Evolutionary conservation across 2,888 invertebrate genomes (phyloP).

Genomic region (Acanthococcus lagerstroemiae): DNA sequence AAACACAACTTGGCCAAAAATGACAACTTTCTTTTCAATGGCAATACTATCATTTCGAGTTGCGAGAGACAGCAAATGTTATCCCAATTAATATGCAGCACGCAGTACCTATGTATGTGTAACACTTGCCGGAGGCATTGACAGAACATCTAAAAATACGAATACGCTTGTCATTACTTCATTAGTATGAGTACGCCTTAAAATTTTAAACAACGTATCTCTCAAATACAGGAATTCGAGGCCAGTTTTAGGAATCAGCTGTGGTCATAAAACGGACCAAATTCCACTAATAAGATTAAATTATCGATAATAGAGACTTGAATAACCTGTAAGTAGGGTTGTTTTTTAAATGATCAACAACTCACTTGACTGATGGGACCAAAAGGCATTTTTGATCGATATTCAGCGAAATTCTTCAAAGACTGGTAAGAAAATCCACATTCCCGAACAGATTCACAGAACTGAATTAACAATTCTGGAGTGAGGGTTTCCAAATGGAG

Average conservation of each 20-base stretch:
- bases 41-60: not conserved
- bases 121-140: slow-evolving; percentile 6
- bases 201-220: too few species aligned
- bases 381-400: not conserved
- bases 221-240: too few species aligned
- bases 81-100: slow-evolving; percentile 8
- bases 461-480: slow-evolving; percentile 11
- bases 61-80: not conserved
- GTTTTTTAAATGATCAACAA: too few species aligned
- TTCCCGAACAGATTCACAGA: not conserved
- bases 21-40: not conserved
- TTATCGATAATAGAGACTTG: too few species aligned
- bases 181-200: too few species aligned
- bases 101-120: slow-evolving; percentile 1
- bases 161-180: too few species aligned
- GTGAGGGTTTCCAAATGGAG: slow-evolving; percentile 15
- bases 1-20: slow-evolving; percentile 4
- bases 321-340: too few species aligned
- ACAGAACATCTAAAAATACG: slow-evolving; percentile 4
- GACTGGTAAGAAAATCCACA: slow-evolving; percentile 4
- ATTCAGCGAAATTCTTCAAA: slow-evolving; percentile 12
- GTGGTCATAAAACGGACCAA: too few species aligned
- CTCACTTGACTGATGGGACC: slow-evolving; percentile 1
- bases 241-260: too few species aligned
- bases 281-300: too few species aligned